Evolutionary conservation across 2,888 invertebrate genomes (phyloP), one percentile per base, ranked within the genome.

Genomic region (Cybosia mesomella): DNA sequence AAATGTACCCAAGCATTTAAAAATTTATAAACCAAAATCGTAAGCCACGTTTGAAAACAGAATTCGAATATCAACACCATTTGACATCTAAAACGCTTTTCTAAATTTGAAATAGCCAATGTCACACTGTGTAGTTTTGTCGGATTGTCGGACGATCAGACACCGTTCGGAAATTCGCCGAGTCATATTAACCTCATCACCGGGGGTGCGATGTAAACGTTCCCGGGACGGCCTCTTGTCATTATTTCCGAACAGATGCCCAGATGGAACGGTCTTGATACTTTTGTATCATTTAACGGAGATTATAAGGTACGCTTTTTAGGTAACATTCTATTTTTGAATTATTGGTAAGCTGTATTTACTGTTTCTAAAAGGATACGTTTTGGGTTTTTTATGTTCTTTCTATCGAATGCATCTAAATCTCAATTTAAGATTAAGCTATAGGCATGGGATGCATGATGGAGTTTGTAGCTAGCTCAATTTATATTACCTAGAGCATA

Each of bases 121-220:
- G 58, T 32, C 72, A 39, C 39, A 59, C 36, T 22, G 58, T 67
- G 67, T 67, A 66, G 58, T 69, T 59, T 68, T 67, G 73, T 66
- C 57, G 58, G 65, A 73, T 68, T 73, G 69, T 70, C 64, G 57
- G 66, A 71, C 70, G 70, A 70, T 77, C 75, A 73, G 67, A 65
- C 67, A 65, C 60, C 61, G 73, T 76, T 71, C 75, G 79, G 73
- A 87, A 92, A 90, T 86, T 88, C 83, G 94, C 87, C 88, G 88
- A 92, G 92, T 94, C 94, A 94, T 91, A 91, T 89, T 87, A 87
- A 85, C 81, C 93, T 92, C 93, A 94, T 94, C 93, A 91, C 84
- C 72, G 75, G 85, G 87, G 87, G 89, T 85, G 83, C 87, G 85
- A 83, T 86, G 88, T 83, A 86, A 79, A 82, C 75, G 87, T 89